phyloP scores from a whole-genome alignment of 2,113 vertebrate genomes.

The Hymenochirus boettgeri region DNA sequence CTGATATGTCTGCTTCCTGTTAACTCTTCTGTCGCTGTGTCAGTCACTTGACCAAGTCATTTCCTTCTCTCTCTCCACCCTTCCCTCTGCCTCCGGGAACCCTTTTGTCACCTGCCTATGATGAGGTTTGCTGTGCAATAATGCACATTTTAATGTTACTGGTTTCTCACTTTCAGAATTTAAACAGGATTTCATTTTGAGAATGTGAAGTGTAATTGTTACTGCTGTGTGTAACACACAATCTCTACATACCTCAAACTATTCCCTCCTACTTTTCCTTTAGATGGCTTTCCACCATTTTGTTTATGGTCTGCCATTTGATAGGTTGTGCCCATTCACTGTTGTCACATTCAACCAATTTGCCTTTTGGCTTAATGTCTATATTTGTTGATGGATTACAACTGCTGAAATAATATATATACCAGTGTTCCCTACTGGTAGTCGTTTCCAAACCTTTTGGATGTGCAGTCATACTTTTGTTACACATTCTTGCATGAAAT shows the following conservation, averaged over 20 bases:
- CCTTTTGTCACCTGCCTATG: constrained; percentile 51
- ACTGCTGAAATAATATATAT: not conserved
- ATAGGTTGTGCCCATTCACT: too few relatives aligned
- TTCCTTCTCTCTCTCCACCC: constrained; percentile 53
- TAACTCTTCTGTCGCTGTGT: constrained; percentile 64
- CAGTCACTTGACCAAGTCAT: constrained; percentile 60
- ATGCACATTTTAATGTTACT: constrained; percentile 43
- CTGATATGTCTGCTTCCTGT: constrained; percentile 56
- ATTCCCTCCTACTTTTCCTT: not conserved
- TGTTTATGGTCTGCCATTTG: constrained; percentile 15
- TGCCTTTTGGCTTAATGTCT: constrained; percentile 4
- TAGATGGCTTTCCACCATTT: constrained; percentile 14
- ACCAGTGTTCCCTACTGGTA: not conserved
- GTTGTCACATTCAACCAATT: constrained; percentile 26
- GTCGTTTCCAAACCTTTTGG: not conserved
- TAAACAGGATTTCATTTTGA: constrained; percentile 50
- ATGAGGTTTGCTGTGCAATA: constrained; percentile 18
- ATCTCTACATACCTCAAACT: constrained; percentile 9
- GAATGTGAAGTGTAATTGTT: constrained; percentile 14
- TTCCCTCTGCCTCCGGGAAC: constrained; percentile 50
- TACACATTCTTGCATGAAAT: constrained; percentile 5
- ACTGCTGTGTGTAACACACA: not conserved
- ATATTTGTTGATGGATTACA: constrained; percentile 4
- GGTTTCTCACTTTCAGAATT: constrained; percentile 8
- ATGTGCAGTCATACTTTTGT: constrained; percentile 19